phyloP scores from a whole-genome alignment of 2,113 vertebrate species.

The Cyprinodon brontotheroides region DNA sequence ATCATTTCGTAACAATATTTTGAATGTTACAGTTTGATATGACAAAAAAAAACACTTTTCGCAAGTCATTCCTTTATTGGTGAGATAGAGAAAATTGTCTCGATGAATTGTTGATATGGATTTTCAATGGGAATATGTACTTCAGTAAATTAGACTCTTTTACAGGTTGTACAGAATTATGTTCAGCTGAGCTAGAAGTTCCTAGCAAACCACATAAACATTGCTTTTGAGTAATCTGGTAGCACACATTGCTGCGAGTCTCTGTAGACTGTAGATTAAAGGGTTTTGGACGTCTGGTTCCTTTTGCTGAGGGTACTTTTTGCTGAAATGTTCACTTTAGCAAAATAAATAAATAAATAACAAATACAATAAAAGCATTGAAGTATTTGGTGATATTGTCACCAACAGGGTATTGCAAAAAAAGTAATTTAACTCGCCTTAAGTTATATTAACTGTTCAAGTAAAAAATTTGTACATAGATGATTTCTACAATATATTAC shows the following conservation, averaged over 20 bases:
- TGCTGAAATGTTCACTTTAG: constrained; percentile 72
- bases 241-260: constrained; percentile 83
- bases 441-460: constrained; percentile 85
- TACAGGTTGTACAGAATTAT: constrained; percentile 73
- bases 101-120: constrained; percentile 51
- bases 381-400: constrained; percentile 67
- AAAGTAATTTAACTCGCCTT: constrained; percentile 78
- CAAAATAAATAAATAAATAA: constrained; percentile 33
- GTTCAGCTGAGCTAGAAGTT: constrained; percentile 62
- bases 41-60: constrained; percentile 47
- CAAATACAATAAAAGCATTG: constrained; percentile 21
- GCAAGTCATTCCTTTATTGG: constrained; percentile 65
- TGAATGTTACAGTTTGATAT: constrained; percentile 76
- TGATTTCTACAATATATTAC: constrained; percentile 83
- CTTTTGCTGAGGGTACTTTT: constrained; percentile 60
- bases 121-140: constrained; percentile 53
- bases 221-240: constrained; percentile 82
- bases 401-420: constrained; percentile 74
- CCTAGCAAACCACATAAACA: constrained; percentile 69
- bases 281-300: constrained; percentile 55
- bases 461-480: constrained; percentile 80
- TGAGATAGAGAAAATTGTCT: constrained; percentile 50
- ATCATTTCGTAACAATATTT: constrained; percentile 75
- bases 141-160: constrained; percentile 47
- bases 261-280: constrained; percentile 66